Evolutionary conservation across 2,113 vertebrate species (phyloP).

Genomic region (Corythaixoides concolor): DNA sequence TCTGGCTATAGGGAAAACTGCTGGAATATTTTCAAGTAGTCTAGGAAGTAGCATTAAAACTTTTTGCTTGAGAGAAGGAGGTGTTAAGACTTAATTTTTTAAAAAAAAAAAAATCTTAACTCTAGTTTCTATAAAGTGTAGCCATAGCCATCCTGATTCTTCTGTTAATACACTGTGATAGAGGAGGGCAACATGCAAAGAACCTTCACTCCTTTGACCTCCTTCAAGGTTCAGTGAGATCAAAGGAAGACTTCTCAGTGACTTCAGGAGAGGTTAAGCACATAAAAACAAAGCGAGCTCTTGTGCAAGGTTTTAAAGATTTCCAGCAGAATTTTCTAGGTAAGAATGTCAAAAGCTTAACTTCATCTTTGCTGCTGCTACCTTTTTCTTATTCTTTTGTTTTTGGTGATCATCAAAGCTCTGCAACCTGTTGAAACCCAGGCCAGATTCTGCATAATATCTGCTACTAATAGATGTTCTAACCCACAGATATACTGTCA

Average conservation of each 20-base stretch:
- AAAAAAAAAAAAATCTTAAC: not conserved
- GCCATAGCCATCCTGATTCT: not conserved
- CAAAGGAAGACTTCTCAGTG: not conserved
- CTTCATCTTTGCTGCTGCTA: not conserved
- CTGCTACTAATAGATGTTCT: not conserved
- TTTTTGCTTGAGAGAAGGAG: not conserved
- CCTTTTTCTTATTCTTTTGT: not conserved
- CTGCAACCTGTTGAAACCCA: not conserved
- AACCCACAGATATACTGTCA: fast-evolving
- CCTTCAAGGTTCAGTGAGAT: not conserved
- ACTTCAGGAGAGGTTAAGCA: not conserved
- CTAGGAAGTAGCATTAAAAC: not conserved
- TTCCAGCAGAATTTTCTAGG: not conserved
- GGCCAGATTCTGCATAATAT: not conserved
- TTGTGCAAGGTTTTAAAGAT: not conserved
- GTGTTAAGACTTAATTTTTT: not conserved
- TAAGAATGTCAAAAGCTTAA: not conserved
- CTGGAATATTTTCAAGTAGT: not conserved
- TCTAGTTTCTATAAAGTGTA: not conserved
- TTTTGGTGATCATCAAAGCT: not conserved
- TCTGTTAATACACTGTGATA: not conserved
- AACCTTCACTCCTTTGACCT: not conserved
- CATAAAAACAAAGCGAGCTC: not conserved
- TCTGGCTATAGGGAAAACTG: not conserved
- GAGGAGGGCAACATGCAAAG: not conserved